Percentiles rank a stretch among this genome's conserved stretches.
Evolutionary conservation across 2,888 invertebrate genomes (phyloP).

Genomic region (Ypsolopha sequella): DNA sequence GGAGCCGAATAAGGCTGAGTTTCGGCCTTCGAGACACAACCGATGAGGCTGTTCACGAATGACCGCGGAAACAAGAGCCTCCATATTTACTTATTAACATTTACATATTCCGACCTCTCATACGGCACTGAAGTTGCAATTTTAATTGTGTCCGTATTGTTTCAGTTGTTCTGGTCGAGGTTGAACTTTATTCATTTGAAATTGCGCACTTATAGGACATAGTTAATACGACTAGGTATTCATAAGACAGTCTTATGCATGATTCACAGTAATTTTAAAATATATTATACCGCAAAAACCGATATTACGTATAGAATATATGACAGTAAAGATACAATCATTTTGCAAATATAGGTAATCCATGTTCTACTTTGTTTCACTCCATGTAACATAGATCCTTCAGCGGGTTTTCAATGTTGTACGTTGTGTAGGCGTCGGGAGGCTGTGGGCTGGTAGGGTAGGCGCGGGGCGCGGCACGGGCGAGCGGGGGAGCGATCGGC

Average conservation of each 20-base stretch:
- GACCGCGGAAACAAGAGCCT: conserved; percentile 5
- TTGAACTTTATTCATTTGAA: background rate
- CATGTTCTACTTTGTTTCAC: conserved; percentile 19
- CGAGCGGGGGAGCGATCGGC: conserved; percentile 31
- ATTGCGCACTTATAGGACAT: no score
- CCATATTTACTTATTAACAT: conserved; percentile 5
- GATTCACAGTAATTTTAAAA: no score
- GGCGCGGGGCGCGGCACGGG: conserved; percentile 16
- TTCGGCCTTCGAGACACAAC: background rate
- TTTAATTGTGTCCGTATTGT: background rate
- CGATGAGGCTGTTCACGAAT: background rate
- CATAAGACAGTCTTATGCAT: no score
- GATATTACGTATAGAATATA: no score
- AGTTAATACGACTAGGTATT: no score
- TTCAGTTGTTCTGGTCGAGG: background rate
- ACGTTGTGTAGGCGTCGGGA: conserved; percentile 6
- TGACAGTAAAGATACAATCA: background rate
- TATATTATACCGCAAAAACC: no score
- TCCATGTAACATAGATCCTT: conserved; percentile 21
- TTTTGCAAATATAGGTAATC: background rate
- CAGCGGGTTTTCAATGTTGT: conserved; percentile 10
- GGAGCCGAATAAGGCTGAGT: background rate
- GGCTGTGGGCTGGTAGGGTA: conserved; percentile 16
- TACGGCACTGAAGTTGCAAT: background rate
- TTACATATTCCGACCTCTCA: conserved; percentile 1